Percentiles rank a stretch among this genome's conserved stretches.
phyloP scores from a whole-genome alignment of 2,888 invertebrate species.

The Caenorhabditis sp. region DNA sequence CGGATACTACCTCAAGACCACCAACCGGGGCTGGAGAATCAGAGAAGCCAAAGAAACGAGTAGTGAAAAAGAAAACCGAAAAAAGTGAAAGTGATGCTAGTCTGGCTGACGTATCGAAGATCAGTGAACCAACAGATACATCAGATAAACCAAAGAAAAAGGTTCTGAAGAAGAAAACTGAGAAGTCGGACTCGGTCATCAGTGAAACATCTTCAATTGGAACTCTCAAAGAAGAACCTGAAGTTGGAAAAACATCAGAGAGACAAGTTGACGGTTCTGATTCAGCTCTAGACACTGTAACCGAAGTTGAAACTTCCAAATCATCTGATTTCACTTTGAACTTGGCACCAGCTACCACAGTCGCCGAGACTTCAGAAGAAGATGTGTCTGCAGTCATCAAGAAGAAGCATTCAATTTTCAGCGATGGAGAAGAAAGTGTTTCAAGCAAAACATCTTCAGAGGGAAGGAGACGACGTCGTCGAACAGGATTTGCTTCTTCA shows the following conservation, averaged over 20 bases:
- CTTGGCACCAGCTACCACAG: slow-evolving; percentile 1
- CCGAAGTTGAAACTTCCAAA: slow-evolving; percentile 22
- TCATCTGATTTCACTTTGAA: slow-evolving; percentile 12
- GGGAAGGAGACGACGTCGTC: slow-evolving; percentile 54
- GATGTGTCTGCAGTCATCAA: slow-evolving; percentile 10
- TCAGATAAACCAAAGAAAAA: slow-evolving; percentile 34
- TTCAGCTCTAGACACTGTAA: slow-evolving; percentile 24
- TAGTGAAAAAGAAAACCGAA: slow-evolving; percentile 32
- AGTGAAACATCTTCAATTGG: slow-evolving; percentile 24
- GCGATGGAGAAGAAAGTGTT: slow-evolving; percentile 35
- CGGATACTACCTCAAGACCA: slow-evolving; percentile 16
- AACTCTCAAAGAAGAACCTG: slow-evolving; percentile 7
- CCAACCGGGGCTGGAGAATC: slow-evolving; percentile 23
- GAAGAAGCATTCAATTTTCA: slow-evolving; percentile 20
- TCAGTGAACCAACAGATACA: slow-evolving; percentile 18
- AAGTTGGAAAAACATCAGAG: neutral
- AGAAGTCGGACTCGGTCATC: slow-evolving; percentile 37
- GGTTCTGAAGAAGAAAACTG: slow-evolving; percentile 34
- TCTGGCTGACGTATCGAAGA: slow-evolving; percentile 31
- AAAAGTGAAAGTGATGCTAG: slow-evolving; percentile 40
- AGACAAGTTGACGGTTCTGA: slow-evolving; percentile 17
- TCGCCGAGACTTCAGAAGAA: slow-evolving; percentile 4
- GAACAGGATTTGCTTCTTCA: slow-evolving; percentile 62
- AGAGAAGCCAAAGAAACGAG: slow-evolving; percentile 24
- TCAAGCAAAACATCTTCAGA: slow-evolving; percentile 31